Conservation (phyloP, 2,797 vertebrate species). For the Sorex maritimensis region DNA sequence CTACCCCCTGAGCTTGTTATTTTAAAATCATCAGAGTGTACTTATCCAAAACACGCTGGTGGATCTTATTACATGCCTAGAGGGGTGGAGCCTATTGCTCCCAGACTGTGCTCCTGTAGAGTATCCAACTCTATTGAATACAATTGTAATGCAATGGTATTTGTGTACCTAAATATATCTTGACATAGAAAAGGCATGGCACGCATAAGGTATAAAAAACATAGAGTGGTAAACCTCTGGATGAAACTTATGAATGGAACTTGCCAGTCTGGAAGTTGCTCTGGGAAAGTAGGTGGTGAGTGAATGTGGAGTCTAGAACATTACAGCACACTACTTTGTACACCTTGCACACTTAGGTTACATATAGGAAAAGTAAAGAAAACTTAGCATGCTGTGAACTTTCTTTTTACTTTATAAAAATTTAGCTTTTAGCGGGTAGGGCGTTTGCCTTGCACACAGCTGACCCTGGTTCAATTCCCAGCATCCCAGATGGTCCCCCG, state of each 20-base stretch:
- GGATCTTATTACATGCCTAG: neutral
- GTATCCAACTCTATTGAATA: neutral
- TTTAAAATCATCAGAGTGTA: neutral
- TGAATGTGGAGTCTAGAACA: neutral
- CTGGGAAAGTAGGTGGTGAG: neutral
- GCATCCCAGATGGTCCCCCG: too few relatives aligned
- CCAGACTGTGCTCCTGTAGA: neutral
- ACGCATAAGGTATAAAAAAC: neutral
- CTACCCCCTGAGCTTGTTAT: too few relatives aligned
- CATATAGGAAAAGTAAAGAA: too few relatives aligned
- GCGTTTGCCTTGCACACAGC: too few relatives aligned
- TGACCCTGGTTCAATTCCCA: too few relatives aligned
- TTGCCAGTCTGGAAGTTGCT: neutral
- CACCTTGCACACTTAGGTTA: too few relatives aligned
- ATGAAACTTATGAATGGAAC: neutral
- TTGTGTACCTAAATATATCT: neutral
- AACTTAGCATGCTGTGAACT: too few relatives aligned
- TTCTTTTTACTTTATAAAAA: too few relatives aligned
- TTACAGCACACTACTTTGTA: too few relatives aligned
- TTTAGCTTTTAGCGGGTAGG: too few relatives aligned
- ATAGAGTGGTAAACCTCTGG: neutral
- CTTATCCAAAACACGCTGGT: neutral
- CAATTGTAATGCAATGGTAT: neutral
- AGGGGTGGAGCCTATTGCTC: neutral
- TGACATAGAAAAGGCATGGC: neutral